phyloP scores from a whole-genome alignment of 2,113 vertebrate genomes.

The Rhynchomys soricoides region DNA sequence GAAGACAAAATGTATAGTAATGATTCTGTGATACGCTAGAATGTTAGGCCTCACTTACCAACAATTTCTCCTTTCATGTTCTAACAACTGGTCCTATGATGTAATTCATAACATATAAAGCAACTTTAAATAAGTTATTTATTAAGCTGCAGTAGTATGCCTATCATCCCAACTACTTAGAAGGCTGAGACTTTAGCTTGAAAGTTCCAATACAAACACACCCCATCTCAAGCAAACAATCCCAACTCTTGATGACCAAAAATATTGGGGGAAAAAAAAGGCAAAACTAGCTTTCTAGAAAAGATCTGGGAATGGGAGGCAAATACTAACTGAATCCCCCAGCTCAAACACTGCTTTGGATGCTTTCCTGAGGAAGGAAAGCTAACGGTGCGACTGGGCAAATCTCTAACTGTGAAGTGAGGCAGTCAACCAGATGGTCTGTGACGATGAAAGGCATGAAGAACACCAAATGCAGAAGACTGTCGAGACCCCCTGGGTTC shows the following conservation, averaged over 20 bases:
- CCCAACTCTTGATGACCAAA: not conserved
- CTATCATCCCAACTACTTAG: not conserved
- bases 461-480: slow-evolving; percentile 21
- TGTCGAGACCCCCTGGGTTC: not conserved
- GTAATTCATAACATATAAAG: not conserved
- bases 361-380: slow-evolving; percentile 25
- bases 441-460: slow-evolving; percentile 7
- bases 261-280: not conserved
- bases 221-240: not conserved
- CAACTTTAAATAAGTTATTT: slow-evolving; percentile 52
- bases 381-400: slow-evolving; percentile 23
- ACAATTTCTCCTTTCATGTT: slow-evolving; percentile 15
- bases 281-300: slow-evolving; percentile 13
- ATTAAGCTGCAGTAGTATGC: not conserved
- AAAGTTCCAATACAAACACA: not conserved
- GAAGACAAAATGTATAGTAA: not conserved
- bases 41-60: not conserved
- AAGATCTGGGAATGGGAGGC: not conserved
- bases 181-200: not conserved
- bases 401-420: slow-evolving; percentile 32
- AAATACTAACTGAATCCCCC: not conserved
- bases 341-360: not conserved
- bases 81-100: slow-evolving; percentile 18
- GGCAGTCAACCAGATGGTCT: not conserved
- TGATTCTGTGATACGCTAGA: slow-evolving; percentile 8